Base-by-base conservation (phyloP, 2,888 invertebrate species). In the Ramazzottius varieornatus region DNA sequence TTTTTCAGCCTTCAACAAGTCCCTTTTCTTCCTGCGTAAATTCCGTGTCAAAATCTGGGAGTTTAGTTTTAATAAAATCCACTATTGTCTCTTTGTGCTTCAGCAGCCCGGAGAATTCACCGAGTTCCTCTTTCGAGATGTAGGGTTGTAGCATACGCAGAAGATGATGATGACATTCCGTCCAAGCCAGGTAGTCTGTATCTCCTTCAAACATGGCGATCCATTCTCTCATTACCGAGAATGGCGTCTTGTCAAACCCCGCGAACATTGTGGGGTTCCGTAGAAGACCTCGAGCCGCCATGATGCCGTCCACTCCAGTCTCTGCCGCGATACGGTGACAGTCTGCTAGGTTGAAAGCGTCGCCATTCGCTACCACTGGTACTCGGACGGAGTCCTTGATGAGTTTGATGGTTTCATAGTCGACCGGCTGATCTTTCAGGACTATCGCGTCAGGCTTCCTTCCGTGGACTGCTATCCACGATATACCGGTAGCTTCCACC, bases 341-440 rank as follows among this genome's bases (percentile, higher is more conserved):
- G 69, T 77, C 76, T 1, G 70, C 69, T 65, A 73, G 65, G 33
- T 71, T 71, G 64, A 70, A 73, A 33, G 78, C 72, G 67, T 78
- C 79, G 46, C 96, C 96, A 79, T 98, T 98, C 0, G 88, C 92
- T 69, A 94, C 81, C 0, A 96, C 79, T 1, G 96, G 94, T 69
- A 94, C 78, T 46, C 75, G 74, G n/a, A 90, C 75, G 68, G 81
- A 81, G 65, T 84, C 81, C 70, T 83, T 83, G 20, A 92, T 82
- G 54, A 83, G 78, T 71, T 81, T 81, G 67, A 96, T 81, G 33
- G 84, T 83, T 24, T 82, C 80, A 33, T 81, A 72, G 75, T 92
- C 82, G 16, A 80, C 80, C 1, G 81, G 79, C 67, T 85, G 83
- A 71, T 82, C 81, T 75, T 86, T 83, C 4, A 54, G 54, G 54